Evolutionary conservation across 2,888 invertebrate species (phyloP).

Genomic region (Syritta pipiens): DNA sequence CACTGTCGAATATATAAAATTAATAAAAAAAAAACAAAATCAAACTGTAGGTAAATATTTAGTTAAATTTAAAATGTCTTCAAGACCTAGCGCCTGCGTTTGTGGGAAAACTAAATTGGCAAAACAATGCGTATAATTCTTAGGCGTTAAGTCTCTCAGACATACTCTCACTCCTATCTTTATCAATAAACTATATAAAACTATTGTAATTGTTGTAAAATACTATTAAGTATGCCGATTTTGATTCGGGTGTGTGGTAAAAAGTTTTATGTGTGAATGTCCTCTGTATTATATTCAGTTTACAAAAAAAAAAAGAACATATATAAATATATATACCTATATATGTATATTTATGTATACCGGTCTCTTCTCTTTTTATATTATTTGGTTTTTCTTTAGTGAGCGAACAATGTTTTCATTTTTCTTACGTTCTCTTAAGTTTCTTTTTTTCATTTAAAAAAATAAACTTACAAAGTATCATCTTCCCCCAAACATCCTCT

Average conservation of each 20-base stretch:
- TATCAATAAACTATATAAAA: slow-evolving; percentile 43
- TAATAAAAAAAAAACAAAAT: slow-evolving; percentile 16
- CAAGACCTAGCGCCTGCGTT: slow-evolving; percentile 25
- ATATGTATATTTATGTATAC: no score
- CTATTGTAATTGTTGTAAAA: slow-evolving; percentile 58
- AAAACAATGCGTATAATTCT: not conserved
- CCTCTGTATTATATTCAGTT: slow-evolving; percentile 64
- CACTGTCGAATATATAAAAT: slow-evolving; percentile 49
- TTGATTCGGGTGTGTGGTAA: slow-evolving; percentile 63
- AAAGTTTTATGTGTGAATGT: slow-evolving; percentile 66
- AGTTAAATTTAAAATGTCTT: slow-evolving; percentile 38
- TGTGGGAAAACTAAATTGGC: not conserved
- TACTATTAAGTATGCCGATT: slow-evolving; percentile 60
- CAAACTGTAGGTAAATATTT: slow-evolving; percentile 63
- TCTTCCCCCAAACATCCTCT: not conserved
- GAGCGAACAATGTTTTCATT: slow-evolving; percentile 45
- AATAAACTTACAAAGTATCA: slow-evolving; percentile 25
- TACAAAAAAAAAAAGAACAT: slow-evolving; percentile 24
- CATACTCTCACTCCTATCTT: slow-evolving; percentile 43
- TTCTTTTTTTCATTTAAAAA: slow-evolving; percentile 36
- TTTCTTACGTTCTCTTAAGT: slow-evolving; percentile 36
- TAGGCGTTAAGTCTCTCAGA: slow-evolving; percentile 45
- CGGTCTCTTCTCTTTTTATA: not conserved
- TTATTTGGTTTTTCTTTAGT: slow-evolving; percentile 34
- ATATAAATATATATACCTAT: no score